phyloP scores from a whole-genome alignment of 2,797 vertebrate species.

The Silurus aristotelis region DNA sequence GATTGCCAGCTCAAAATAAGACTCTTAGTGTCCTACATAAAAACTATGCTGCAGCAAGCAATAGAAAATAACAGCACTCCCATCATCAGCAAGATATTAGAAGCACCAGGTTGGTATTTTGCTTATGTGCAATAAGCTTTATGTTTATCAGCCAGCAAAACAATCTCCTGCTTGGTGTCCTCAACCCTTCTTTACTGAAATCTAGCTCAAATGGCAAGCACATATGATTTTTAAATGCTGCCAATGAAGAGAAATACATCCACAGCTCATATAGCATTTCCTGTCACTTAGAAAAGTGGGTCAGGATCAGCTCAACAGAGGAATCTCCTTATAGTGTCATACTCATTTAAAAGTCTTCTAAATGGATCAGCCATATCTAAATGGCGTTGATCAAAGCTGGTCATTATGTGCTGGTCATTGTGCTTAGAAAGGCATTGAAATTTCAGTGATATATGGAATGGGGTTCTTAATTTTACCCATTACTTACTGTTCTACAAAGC shows the following conservation, averaged over 20 bases:
- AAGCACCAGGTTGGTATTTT: constrained; percentile 32
- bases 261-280: constrained; percentile 4
- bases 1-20: constrained; percentile 39
- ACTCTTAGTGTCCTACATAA: constrained; percentile 41
- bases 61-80: constrained; percentile 27
- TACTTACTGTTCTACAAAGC: background rate
- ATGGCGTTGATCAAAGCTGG: constrained; percentile 41
- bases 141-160: constrained; percentile 45
- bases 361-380: constrained; percentile 27
- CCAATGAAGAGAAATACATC: constrained; percentile 10
- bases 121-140: constrained; percentile 36
- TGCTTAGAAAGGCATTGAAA: constrained; percentile 42
- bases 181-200: background rate
- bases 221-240: constrained; percentile 33
- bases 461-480: constrained; percentile 1
- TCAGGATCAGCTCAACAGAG: constrained; percentile 31
- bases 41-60: constrained; percentile 20
- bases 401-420: background rate
- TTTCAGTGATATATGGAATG: background rate
- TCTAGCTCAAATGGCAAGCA: constrained; percentile 44
- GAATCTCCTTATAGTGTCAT: constrained; percentile 38
- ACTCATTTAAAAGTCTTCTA: constrained; percentile 43
- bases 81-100: constrained; percentile 16
- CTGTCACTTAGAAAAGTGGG: constrained; percentile 16
- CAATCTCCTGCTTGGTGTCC: constrained; percentile 1